phyloP scores from a whole-genome alignment of 2,888 invertebrate species.

The Rhagonycha fulva region DNA sequence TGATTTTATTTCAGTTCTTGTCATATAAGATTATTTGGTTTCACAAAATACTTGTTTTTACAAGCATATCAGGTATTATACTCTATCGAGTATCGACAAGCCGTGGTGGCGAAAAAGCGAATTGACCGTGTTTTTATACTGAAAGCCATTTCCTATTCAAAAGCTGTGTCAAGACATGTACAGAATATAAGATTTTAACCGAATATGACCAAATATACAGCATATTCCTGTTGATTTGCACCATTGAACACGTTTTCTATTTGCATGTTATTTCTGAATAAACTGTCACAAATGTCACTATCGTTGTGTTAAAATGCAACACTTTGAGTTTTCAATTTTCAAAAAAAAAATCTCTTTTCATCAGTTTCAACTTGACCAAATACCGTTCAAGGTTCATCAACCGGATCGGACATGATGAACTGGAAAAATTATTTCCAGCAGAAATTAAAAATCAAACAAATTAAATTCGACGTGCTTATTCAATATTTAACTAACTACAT shows the following conservation, averaged over 20 bases:
- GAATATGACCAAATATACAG: slow-evolving; percentile 46
- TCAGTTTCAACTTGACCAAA: neutral
- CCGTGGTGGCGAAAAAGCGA: slow-evolving; percentile 35
- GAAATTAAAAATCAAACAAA: neutral
- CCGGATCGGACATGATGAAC: neutral
- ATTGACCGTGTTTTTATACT: slow-evolving; percentile 45
- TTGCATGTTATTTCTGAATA: slow-evolving; percentile 34
- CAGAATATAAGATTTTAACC: slow-evolving; percentile 42
- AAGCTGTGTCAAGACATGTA: slow-evolving; percentile 43
- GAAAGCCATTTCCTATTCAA: slow-evolving; percentile 44
- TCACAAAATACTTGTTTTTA: slow-evolving; percentile 14
- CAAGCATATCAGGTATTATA: slow-evolving; percentile 31
- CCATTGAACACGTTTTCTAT: slow-evolving; percentile 43
- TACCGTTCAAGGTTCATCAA: neutral
- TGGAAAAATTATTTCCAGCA: neutral
- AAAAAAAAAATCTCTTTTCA: neutral
- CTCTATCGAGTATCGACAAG: slow-evolving; percentile 33
- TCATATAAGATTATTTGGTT: slow-evolving; percentile 11
- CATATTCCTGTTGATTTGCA: slow-evolving; percentile 38
- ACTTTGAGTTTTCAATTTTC: neutral
- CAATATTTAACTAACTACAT: neutral
- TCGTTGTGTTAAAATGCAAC: neutral
- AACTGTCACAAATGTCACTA: slow-evolving; percentile 28
- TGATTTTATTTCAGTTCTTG: slow-evolving; percentile 1
- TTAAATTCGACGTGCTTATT: neutral